Evolutionary conservation across 2,888 invertebrate species (phyloP).

Genomic region (Ariolimax columbianus): DNA sequence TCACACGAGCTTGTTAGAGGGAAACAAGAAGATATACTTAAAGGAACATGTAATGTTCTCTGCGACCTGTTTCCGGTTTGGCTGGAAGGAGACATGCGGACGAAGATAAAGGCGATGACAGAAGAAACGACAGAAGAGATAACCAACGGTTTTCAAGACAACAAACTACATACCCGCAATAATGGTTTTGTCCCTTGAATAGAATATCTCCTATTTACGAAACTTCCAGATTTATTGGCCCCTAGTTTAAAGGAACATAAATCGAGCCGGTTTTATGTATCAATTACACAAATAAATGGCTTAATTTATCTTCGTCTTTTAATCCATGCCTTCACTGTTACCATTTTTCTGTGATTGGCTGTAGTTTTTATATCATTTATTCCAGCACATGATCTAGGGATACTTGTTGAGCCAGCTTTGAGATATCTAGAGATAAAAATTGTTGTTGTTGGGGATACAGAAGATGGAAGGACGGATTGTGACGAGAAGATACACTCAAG

Average conservation of each 20-base stretch:
- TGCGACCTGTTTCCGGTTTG: not conserved
- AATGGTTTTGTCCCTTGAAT: not conserved
- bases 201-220: not conserved
- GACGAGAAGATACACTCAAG: not conserved
- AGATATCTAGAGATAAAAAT: not conserved
- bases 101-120: not conserved
- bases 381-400: too few species aligned
- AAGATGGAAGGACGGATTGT: not conserved
- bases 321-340: not conserved
- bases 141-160: not conserved
- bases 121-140: not conserved
- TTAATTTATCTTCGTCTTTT: not conserved
- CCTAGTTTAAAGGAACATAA: not conserved
- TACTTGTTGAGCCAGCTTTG: not conserved
- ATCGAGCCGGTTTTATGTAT: not conserved
- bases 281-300: constrained; percentile 11
- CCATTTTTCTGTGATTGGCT: not conserved
- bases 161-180: not conserved
- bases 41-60: not conserved
- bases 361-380: not conserved
- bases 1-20: not conserved
- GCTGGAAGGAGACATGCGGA: not conserved
- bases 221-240: not conserved
- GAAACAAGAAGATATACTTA: not conserved
- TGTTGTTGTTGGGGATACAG: not conserved